These are phyloP conservation scores for Calliphora vomitoria DNA, from an alignment of 2,888 invertebrate genomes.

Conservation along the genomic window DNA sequence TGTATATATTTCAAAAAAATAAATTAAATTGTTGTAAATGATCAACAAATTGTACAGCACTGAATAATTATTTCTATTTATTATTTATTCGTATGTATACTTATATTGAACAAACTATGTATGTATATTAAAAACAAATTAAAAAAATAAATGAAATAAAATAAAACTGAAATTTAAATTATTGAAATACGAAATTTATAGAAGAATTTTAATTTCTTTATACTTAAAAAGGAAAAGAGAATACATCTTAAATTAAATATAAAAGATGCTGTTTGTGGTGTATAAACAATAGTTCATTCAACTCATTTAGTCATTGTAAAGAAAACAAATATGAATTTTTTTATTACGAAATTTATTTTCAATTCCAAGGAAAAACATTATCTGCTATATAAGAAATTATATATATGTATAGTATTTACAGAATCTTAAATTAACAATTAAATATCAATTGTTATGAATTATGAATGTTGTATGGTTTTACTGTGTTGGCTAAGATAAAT, in stretches of 20 bases:
- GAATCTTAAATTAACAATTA: too few relatives aligned
- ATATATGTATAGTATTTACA: not conserved
- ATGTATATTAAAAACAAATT: constrained; percentile 13
- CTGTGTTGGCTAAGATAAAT: too few relatives aligned
- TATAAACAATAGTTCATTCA: constrained; percentile 4
- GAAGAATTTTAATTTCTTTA: constrained; percentile 16
- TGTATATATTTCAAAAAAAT: too few relatives aligned
- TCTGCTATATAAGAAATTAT: not conserved
- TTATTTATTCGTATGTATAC: not conserved
- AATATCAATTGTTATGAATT: not conserved
- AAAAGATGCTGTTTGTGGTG: not conserved
- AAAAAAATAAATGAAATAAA: not conserved
- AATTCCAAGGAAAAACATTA: constrained; percentile 5
- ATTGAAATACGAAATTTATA: not conserved
- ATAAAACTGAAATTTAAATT: not conserved
- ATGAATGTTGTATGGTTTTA: not conserved
- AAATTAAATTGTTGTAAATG: constrained; percentile 17
- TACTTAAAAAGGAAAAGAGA: not conserved
- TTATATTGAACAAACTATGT: too few relatives aligned
- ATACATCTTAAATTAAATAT: not conserved
- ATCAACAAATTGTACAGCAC: not conserved
- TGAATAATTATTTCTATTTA: not conserved
- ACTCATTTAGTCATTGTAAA: constrained; percentile 23
- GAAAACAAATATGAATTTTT: not conserved
- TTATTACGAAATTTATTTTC: not conserved